A percentile compares a stretch with the other conserved stretches of the same genome.
Evolutionary conservation across 2,888 invertebrate genomes (phyloP).

Genomic region (Trypoxylon attenuatum): DNA sequence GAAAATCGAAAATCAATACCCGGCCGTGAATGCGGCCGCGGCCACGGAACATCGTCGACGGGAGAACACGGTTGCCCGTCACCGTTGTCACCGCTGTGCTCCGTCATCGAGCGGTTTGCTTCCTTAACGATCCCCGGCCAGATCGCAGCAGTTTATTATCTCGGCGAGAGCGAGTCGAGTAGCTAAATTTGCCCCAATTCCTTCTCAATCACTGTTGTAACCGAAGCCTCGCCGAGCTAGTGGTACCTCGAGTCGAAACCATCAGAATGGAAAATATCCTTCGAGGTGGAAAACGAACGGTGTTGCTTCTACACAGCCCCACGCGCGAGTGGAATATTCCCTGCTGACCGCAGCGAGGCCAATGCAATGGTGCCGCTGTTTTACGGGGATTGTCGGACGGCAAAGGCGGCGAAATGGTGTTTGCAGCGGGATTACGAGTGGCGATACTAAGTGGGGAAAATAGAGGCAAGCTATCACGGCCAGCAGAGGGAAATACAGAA

Average conservation of each 20-base stretch:
- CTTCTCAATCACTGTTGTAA: too few relatives aligned
- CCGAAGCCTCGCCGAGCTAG: too few relatives aligned
- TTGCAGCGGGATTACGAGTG: neutral
- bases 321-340: too few relatives aligned
- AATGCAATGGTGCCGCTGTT: neutral
- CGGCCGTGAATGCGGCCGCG: neutral
- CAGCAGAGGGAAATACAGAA: neutral
- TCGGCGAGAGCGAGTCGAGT: neutral
- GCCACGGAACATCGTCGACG: conserved; percentile 18
- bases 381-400: neutral
- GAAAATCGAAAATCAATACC: conserved; percentile 40
- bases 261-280: too few relatives aligned
- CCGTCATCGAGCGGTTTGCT: neutral
- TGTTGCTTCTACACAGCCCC: too few relatives aligned
- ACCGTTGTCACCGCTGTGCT: too few relatives aligned
- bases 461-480: neutral
- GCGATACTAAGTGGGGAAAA: neutral
- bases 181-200: too few relatives aligned
- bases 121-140: neutral
- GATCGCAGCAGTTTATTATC: too few relatives aligned
- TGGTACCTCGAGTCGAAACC: neutral
- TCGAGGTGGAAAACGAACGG: too few relatives aligned
- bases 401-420: neutral
- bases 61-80: neutral
- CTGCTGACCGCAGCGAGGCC: neutral